Conservation (phyloP, 2,888 invertebrate genomes). For the Drosophila meridiana region DNA sequence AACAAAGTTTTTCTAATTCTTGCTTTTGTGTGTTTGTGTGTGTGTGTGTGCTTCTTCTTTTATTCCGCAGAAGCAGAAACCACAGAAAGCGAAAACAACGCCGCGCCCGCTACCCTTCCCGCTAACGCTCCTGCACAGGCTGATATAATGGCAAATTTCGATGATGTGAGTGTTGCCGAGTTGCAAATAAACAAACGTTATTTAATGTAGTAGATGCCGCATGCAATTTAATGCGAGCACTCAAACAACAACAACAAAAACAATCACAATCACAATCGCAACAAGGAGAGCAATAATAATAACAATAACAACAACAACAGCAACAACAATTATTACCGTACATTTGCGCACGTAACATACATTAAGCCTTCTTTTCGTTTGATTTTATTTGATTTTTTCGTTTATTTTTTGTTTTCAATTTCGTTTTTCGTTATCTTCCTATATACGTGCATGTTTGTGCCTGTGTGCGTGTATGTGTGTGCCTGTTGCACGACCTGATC, state of each 20-base stretch:
- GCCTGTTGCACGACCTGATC: conserved; percentile 44
- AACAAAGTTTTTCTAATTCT: conserved; percentile 48
- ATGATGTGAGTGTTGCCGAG: conserved; percentile 82
- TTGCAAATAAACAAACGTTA: conserved; percentile 39
- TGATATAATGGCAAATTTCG: conserved; percentile 83
- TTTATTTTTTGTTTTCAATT: conserved; percentile 45
- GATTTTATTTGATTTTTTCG: conserved; percentile 68
- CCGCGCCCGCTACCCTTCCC: conserved; percentile 33
- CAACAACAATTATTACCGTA: conserved; percentile 61
- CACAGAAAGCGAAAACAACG: conserved; percentile 61
- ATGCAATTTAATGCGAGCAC: conserved; percentile 56
- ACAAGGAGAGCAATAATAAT: conserved; percentile 46
- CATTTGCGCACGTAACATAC: conserved; percentile 72
- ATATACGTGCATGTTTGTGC: conserved; percentile 31
- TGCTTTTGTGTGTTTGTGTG: conserved; percentile 27
- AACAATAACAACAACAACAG: conserved; percentile 30
- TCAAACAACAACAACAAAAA: conserved; percentile 28
- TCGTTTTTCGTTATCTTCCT: conserved; percentile 54
- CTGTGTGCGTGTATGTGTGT: conserved; percentile 28
- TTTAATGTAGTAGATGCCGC: conserved; percentile 30
- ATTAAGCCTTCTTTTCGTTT: conserved; percentile 63
- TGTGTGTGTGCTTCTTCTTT: conserved; percentile 48
- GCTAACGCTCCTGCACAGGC: conserved; percentile 37
- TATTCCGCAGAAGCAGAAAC: conserved; percentile 69
- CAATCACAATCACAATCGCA: conserved; percentile 33